Evolutionary conservation across 2,113 vertebrate species (phyloP).

Genomic region (Triplophysa rosa): DNA sequence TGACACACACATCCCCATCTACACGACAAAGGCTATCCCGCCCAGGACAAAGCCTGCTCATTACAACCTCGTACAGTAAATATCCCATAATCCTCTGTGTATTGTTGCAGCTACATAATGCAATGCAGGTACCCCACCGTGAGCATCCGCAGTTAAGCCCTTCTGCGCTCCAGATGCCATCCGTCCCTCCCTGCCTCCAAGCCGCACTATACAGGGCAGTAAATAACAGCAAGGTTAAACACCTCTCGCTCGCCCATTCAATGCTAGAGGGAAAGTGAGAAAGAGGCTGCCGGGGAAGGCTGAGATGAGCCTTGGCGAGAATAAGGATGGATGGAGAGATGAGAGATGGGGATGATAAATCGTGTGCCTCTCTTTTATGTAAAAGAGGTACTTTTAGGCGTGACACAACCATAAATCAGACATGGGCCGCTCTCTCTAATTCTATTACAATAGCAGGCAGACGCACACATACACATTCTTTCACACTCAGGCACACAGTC

Average conservation of each 20-base stretch:
- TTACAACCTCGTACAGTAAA: conserved; percentile 5
- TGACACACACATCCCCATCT: neutral
- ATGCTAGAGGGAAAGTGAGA: conserved; percentile 34
- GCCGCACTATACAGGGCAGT: conserved; percentile 34
- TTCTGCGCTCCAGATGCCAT: conserved; percentile 5
- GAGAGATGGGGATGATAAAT: conserved; percentile 69
- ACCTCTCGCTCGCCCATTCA: conserved; percentile 12
- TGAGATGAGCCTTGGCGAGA: conserved; percentile 59
- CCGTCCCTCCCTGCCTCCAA: conserved; percentile 6
- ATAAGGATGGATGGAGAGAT: conserved; percentile 69
- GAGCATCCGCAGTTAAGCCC: conserved; percentile 18
- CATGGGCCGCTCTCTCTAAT: conserved; percentile 62
- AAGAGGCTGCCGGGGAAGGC: conserved; percentile 47
- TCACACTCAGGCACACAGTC: conserved; percentile 7
- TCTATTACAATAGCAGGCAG: conserved; percentile 64
- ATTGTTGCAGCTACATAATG: conserved; percentile 16
- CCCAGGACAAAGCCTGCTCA: neutral
- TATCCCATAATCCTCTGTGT: conserved; percentile 22
- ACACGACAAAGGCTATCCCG: neutral
- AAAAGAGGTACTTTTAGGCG: conserved; percentile 68
- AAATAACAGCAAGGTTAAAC: conserved; percentile 55
- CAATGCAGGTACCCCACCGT: neutral
- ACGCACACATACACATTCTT: conserved; percentile 34
- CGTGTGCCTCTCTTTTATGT: conserved; percentile 66
- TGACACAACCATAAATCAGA: conserved; percentile 74